These are phyloP conservation scores for Drosophila helvetica DNA, from an alignment of 2,888 invertebrate genomes.

Conservation along the genomic window DNA sequence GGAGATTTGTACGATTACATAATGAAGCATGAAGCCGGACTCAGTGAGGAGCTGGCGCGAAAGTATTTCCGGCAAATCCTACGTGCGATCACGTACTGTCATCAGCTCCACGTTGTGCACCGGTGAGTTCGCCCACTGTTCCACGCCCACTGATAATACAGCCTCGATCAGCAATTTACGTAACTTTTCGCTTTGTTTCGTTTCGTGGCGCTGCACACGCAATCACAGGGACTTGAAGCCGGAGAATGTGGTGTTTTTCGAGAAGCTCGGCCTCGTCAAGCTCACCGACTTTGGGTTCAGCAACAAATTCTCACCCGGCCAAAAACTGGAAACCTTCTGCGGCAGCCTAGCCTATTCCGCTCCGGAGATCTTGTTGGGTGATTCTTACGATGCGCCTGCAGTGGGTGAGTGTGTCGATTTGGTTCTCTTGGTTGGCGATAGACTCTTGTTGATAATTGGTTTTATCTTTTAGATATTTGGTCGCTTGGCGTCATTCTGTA, in stretches of 20 bases:
- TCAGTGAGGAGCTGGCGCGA: slow-evolving; percentile 92
- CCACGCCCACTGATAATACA: slow-evolving; percentile 19
- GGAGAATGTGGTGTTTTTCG: slow-evolving; percentile 99
- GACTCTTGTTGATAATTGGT: not conserved
- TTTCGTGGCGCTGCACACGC: slow-evolving; percentile 3
- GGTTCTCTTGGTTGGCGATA: not conserved
- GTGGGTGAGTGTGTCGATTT: slow-evolving; percentile 88
- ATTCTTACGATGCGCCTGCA: slow-evolving; percentile 99
- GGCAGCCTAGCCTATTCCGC: slow-evolving; percentile 99
- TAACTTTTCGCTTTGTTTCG: not conserved
- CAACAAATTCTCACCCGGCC: slow-evolving; percentile 97
- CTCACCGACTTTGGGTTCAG: slow-evolving; percentile 99
- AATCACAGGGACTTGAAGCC: slow-evolving; percentile 95
- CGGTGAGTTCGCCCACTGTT: slow-evolving; percentile 78
- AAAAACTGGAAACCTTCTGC: slow-evolving; percentile 98
- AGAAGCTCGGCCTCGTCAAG: slow-evolving; percentile 98
- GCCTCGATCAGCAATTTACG: not conserved
- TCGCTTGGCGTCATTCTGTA: slow-evolving; percentile 98
- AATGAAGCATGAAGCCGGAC: slow-evolving; percentile 96
- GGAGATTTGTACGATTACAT: slow-evolving; percentile 99
- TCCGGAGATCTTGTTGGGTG: slow-evolving; percentile 98
- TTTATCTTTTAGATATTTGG: slow-evolving; percentile 93
- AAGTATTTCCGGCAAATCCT: slow-evolving; percentile 99
- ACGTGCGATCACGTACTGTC: slow-evolving; percentile 98
- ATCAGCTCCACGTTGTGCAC: slow-evolving; percentile 90